Conservation (phyloP, 2,888 invertebrate genomes). For the Seira musarum region DNA sequence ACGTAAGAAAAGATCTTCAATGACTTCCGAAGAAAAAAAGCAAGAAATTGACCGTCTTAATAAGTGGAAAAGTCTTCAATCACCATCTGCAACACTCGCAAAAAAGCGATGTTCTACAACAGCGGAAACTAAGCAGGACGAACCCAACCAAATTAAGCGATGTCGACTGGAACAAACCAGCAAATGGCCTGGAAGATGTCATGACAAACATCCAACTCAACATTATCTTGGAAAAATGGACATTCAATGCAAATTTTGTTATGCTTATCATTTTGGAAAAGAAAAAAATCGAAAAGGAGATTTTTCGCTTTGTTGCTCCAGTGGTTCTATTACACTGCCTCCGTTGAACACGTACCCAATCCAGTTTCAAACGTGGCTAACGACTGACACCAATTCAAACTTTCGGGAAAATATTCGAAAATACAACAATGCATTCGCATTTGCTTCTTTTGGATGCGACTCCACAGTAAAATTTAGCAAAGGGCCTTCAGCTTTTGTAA, state of each 20-base stretch:
- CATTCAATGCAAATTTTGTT: background rate
- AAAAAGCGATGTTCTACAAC: too few species aligned
- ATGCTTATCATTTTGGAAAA: constrained; percentile 6
- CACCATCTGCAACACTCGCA: too few species aligned
- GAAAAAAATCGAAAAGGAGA: background rate
- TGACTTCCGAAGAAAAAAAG: too few species aligned
- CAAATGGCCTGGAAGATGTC: background rate
- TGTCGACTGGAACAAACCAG: too few species aligned
- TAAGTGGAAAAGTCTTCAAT: too few species aligned
- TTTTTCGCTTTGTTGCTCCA: constrained; percentile 47
- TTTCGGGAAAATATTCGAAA: constrained; percentile 54
- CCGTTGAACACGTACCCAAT: background rate
- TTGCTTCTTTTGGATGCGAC: constrained; percentile 63
- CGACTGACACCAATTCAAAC: constrained; percentile 19
- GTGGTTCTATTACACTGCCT: constrained; percentile 28
- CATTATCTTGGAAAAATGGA: background rate
- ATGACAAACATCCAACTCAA: background rate
- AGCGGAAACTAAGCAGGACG: too few species aligned
- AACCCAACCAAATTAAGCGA: too few species aligned
- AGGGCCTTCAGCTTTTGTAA: constrained; percentile 55
- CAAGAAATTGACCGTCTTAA: too few species aligned
- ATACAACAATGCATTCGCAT: constrained; percentile 63
- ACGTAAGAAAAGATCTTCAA: too few species aligned
- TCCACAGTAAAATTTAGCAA: background rate
- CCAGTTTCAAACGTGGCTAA: constrained; percentile 21